These are phyloP conservation scores for Stegana nigrithorax DNA, from an alignment of 2,888 invertebrate genomes.

Conservation along the genomic window DNA sequence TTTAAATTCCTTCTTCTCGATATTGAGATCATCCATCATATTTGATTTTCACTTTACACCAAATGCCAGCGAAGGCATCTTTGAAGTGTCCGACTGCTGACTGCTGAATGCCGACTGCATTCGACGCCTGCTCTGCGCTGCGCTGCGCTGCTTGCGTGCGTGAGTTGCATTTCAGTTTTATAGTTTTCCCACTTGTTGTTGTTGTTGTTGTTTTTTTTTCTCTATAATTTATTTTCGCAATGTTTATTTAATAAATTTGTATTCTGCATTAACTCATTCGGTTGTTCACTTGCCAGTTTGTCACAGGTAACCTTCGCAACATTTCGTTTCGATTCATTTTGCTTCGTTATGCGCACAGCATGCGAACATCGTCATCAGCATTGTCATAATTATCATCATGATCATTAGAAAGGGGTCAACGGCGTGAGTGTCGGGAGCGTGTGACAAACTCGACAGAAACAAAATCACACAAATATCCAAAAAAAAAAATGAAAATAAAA, in stretches of 20 bases:
- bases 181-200: no score
- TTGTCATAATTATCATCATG: no score
- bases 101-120: no score
- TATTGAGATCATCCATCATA: slow-evolving; percentile 53
- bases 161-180: slow-evolving; percentile 14
- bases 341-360: no score
- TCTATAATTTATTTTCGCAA: slow-evolving; percentile 45
- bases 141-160: background rate
- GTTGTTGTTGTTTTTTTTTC: slow-evolving; percentile 40
- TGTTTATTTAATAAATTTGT: slow-evolving; percentile 52
- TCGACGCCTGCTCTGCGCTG: background rate
- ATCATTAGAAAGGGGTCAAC: background rate
- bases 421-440: no score
- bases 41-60: slow-evolving; percentile 45
- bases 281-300: background rate
- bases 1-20: slow-evolving; percentile 16
- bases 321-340: no score
- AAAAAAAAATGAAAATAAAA: no score
- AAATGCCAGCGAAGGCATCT: no score
- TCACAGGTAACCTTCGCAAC: slow-evolving; percentile 55
- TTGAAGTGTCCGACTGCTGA: slow-evolving; percentile 38
- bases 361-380: no score
- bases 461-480: no score
- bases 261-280: no score
- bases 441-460: no score